Evolutionary conservation across 1,140 invertebrate species (phyloP), one percentile per base, ranked within the genome.

Genomic region (Steinernema feltiae): DNA sequence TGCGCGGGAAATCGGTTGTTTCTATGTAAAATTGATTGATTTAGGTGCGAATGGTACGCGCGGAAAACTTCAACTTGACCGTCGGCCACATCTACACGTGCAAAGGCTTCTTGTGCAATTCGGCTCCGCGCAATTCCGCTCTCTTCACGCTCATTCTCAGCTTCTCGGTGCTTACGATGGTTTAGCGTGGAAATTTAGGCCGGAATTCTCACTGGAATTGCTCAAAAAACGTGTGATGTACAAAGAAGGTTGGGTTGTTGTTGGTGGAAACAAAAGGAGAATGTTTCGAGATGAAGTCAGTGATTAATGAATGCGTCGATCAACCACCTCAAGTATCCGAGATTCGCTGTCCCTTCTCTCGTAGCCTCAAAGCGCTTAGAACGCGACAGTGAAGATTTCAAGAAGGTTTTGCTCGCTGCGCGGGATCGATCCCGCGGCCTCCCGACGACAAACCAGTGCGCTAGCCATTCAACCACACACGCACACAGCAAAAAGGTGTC

Each of bases 71-170:
- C 29, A 70, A 75, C 24, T 76, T 53, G 24, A 73, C 80, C 29
- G 70, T 81, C 35, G 80, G 80, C 15, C 70, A 76, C 69, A 74
- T 81, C 41, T 82, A 78, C 76, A 82, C 80, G 7, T 81, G 80
- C 48, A 53, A 79, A 30, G 80, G 80, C 27, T 81, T 63, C 71
- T 32, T 81, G 32, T 81, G 80, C 72, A 81, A 81, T 27, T 63
- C 12, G 3, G 53, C 53, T n/a, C 53, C 53, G 7, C 7, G 53
- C 12, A 63, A 3, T 3, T 63, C 53, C 15, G 53, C 3, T 63
- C 41, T 71, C 46, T n/a, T 71, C 69, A 30, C 32, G 3, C 31
- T 32, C 17, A 29, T 53, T 63, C 71, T 70, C 12, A 63, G 12
- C 24, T 63, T 63, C 24, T 3, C 3, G 7, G 53, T 63, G 3